Percentiles rank a stretch among this genome's conserved stretches.
Conservation (phyloP, 2,888 invertebrate genomes). For the Microdon myrmicae region DNA sequence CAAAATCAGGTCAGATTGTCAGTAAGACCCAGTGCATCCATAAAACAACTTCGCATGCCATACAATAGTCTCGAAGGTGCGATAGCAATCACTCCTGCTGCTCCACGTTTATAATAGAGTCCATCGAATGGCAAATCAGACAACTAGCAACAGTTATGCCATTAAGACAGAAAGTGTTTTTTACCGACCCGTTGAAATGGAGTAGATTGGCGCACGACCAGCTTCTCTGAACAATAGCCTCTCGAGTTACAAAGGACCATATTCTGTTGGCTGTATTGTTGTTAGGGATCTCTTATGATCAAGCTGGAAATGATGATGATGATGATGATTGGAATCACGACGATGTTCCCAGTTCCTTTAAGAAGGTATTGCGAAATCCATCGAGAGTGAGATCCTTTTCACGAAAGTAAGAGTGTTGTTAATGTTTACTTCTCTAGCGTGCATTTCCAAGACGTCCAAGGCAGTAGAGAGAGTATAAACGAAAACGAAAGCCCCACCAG, state of each 20-base stretch:
- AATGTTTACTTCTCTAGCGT: conserved; percentile 26
- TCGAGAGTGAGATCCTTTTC: conserved; percentile 33
- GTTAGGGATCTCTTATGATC: conserved; percentile 21
- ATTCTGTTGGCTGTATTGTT: conserved; percentile 35
- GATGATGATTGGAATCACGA: conserved; percentile 30
- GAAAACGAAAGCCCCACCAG: conserved; percentile 10
- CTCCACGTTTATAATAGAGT: conserved; percentile 36
- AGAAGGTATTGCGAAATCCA: conserved; percentile 3
- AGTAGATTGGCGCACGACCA: conserved; percentile 24
- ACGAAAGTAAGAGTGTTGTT: conserved; percentile 36
- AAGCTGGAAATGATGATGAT: conserved; percentile 10
- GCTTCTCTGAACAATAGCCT: conserved; percentile 27
- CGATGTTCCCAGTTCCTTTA: conserved; percentile 29
- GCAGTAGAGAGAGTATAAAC: not conserved
- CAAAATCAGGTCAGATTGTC: conserved; percentile 48
- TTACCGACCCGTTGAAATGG: conserved; percentile 35
- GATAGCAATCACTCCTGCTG: conserved; percentile 41
- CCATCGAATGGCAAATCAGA: conserved; percentile 38
- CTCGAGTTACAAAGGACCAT: conserved; percentile 35
- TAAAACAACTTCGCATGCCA: conserved; percentile 19
- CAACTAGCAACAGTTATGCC: conserved; percentile 43
- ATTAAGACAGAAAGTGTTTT: conserved; percentile 51
- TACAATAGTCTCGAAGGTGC: conserved; percentile 35
- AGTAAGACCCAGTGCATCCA: conserved; percentile 25
- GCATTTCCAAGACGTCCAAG: no score